Evolutionary conservation across 2,113 vertebrate species (phyloP).

Genomic region (Lepus americanus): DNA sequence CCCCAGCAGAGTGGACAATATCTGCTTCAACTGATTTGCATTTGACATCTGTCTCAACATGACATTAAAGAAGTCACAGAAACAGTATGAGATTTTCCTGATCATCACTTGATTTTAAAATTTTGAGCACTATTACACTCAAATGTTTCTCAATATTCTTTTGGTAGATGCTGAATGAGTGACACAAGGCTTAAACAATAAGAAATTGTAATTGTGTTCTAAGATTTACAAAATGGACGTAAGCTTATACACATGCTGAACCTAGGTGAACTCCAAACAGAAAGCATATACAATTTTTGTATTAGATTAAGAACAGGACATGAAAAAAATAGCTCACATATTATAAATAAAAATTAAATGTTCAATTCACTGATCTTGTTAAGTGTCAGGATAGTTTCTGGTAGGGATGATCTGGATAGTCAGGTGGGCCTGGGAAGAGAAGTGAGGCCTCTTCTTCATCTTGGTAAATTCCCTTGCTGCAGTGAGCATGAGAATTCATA

Average conservation of each 20-base stretch:
- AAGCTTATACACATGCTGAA: neutral
- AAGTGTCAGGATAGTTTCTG: neutral
- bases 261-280: slow-evolving; percentile 2
- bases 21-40: neutral
- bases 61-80: neutral
- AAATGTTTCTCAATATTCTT: neutral
- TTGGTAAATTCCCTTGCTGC: no score
- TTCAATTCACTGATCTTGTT: neutral
- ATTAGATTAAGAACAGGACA: neutral
- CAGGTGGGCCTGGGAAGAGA: neutral
- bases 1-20: neutral
- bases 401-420: neutral
- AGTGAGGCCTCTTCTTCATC: neutral
- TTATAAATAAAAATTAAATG: neutral
- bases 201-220: neutral
- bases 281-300: neutral
- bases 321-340: neutral
- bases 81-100: neutral
- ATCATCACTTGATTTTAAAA: neutral
- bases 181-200: neutral
- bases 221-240: neutral
- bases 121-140: neutral
- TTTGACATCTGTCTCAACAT: neutral
- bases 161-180: neutral
- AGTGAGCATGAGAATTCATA: neutral